Evolutionary conservation across 2,888 invertebrate species (phyloP).

Genomic region (Chymomyza amoena): DNA sequence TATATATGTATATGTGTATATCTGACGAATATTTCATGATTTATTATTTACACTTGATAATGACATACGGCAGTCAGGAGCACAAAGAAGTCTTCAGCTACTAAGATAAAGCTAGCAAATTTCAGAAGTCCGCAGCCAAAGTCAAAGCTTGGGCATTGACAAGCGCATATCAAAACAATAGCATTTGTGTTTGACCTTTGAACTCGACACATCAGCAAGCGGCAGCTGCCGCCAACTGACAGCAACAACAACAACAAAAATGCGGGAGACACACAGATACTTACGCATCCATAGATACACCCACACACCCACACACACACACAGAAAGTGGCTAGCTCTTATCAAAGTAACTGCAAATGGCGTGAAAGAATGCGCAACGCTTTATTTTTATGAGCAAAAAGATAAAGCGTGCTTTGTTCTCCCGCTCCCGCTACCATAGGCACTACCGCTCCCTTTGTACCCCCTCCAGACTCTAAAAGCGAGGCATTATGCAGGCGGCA

Average conservation of each 20-base stretch:
- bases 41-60: conserved; percentile 71
- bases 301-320: too few species aligned
- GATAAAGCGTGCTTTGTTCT: conserved; percentile 50
- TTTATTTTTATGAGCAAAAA: conserved; percentile 68
- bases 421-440: neutral
- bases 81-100: neutral
- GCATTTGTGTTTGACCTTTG: conserved; percentile 65
- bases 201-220: conserved; percentile 23
- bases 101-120: neutral
- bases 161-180: conserved; percentile 64
- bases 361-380: conserved; percentile 73
- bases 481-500: conserved; percentile 63
- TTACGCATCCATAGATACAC: neutral
- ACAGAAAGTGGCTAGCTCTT: conserved; percentile 54
- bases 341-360: conserved; percentile 70
- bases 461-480: neutral
- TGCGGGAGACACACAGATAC: neutral
- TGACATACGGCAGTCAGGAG: conserved; percentile 39
- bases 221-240: conserved; percentile 5
- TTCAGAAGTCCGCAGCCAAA: neutral
- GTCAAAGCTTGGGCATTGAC: conserved; percentile 46
- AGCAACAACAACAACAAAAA: neutral
- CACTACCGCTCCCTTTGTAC: neutral
- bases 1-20: neutral
- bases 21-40: conserved; percentile 32